Percentiles rank a stretch among this genome's conserved stretches.
Evolutionary conservation across 2,797 vertebrate species (phyloP).

Genomic region (Sebastiscus albofasciatus): DNA sequence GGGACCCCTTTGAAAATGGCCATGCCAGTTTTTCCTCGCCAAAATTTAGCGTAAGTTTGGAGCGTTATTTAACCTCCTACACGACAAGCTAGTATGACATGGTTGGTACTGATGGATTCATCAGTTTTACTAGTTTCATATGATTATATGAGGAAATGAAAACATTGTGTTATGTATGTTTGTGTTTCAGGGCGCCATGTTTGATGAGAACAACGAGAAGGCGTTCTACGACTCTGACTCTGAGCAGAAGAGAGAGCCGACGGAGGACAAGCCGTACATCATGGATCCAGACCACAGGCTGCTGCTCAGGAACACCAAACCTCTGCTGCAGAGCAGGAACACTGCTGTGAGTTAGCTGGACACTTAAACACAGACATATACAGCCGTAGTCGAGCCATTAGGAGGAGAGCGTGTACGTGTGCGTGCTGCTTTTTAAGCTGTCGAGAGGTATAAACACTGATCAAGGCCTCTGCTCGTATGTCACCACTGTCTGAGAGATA

Average conservation of each 20-base stretch:
- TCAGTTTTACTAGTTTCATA: too few relatives aligned
- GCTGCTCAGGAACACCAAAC: slow-evolving; percentile 93
- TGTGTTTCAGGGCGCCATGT: slow-evolving; percentile 79
- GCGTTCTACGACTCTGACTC: slow-evolving; percentile 92
- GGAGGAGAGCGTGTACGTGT: not conserved
- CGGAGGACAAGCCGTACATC: slow-evolving; percentile 78
- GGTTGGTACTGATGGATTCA: accelerated
- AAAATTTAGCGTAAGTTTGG: too few relatives aligned
- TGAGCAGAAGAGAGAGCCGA: slow-evolving; percentile 84
- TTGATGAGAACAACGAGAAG: slow-evolving; percentile 87
- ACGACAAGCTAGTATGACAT: too few relatives aligned
- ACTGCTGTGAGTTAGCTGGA: slow-evolving; percentile 88
- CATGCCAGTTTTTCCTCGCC: too few relatives aligned
- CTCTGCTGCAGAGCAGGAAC: slow-evolving; percentile 96
- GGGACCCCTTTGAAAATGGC: too few relatives aligned
- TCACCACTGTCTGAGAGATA: not conserved
- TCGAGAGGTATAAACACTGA: not conserved
- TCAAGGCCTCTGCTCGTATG: not conserved
- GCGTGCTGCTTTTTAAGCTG: not conserved
- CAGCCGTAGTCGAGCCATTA: not conserved
- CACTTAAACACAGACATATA: not conserved
- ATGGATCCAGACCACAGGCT: slow-evolving; percentile 98
- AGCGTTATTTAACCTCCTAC: too few relatives aligned
- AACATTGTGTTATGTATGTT: not conserved
- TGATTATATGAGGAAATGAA: not conserved